phyloP scores from a whole-genome alignment of 2,113 vertebrate species.

The Pygoscelis adeliae region DNA sequence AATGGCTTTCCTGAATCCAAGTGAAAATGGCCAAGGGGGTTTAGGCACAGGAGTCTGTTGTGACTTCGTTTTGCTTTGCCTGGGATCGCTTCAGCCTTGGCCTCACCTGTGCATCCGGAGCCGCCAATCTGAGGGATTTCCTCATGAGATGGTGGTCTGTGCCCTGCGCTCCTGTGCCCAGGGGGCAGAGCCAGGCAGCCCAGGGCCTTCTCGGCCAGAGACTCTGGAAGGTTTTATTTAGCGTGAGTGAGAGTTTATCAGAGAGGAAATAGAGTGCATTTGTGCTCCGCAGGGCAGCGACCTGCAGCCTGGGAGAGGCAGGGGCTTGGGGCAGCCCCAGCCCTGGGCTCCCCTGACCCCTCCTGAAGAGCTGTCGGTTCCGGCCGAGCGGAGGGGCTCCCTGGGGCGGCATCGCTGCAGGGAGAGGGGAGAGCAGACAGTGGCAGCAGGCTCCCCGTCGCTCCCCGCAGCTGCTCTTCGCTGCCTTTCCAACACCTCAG shows the following conservation, averaged over 20 bases:
- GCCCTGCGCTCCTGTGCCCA: neutral
- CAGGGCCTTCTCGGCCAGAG: neutral
- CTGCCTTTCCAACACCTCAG: neutral
- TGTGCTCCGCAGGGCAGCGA: rapidly evolving
- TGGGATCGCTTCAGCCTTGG: neutral
- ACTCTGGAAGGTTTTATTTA: neutral
- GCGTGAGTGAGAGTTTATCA: neutral
- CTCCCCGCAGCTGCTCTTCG: neutral
- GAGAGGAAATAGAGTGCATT: neutral
- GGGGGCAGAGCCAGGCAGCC: neutral
- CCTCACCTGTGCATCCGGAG: neutral
- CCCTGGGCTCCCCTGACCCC: rapidly evolving
- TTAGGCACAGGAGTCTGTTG: neutral
- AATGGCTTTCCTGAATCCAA: neutral
- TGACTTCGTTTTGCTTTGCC: neutral
- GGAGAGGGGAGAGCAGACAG: neutral
- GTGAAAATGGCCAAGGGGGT: neutral
- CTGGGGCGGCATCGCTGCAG: rapidly evolving
- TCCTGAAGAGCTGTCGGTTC: neutral
- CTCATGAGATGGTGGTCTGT: neutral
- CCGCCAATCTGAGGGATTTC: neutral
- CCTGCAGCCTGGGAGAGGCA: neutral
- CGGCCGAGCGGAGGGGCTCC: neutral
- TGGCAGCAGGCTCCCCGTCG: neutral
- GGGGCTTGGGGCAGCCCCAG: neutral